phyloP scores from a whole-genome alignment of 2,888 invertebrate species.

The Lasioglossum leucozonium region DNA sequence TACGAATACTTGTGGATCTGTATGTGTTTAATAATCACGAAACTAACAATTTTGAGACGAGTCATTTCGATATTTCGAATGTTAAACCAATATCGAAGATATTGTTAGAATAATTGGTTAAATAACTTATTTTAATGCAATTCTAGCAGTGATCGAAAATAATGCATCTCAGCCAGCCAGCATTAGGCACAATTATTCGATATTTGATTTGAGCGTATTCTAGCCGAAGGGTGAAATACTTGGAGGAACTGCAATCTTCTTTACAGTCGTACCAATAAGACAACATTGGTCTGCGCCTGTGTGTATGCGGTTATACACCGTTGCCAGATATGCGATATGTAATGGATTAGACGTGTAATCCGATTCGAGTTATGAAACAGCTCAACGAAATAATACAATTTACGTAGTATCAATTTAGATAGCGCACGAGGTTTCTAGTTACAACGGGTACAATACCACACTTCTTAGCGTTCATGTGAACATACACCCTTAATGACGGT shows the following conservation, averaged over 20 bases:
- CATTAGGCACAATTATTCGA: neutral
- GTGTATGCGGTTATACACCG: neutral
- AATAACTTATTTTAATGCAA: neutral
- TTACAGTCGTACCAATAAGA: slow-evolving; percentile 39
- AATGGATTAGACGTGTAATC: slow-evolving; percentile 56
- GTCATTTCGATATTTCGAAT: neutral
- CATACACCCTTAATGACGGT: neutral
- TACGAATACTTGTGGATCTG: no score
- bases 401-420: slow-evolving; percentile 30
- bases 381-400: slow-evolving; percentile 21
- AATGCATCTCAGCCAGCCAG: no score
- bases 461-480: neutral
- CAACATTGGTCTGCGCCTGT: slow-evolving; percentile 14
- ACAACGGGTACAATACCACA: neutral
- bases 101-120: neutral
- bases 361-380: slow-evolving; percentile 25
- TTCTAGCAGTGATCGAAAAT: neutral
- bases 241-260: slow-evolving; percentile 39
- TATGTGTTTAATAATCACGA: neutral
- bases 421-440: neutral
- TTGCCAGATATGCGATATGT: neutral
- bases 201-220: neutral
- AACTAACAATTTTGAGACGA: neutral
- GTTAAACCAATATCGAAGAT: neutral
- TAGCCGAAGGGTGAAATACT: neutral